Conservation (phyloP, 1,140 invertebrate genomes). For the Zaprionus tsacasi region DNA sequence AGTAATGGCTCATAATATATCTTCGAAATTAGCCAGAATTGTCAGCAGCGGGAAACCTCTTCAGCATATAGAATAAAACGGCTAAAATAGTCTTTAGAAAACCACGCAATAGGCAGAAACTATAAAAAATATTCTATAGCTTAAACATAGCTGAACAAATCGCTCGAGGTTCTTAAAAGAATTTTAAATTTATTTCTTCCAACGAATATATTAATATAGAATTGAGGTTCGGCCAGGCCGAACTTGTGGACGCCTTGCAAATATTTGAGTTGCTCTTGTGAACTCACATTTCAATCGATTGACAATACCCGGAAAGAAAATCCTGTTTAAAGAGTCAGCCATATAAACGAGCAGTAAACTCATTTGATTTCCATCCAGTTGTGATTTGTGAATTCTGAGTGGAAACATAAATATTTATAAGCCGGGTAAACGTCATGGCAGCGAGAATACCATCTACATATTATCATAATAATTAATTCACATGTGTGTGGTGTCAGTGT, state of each 20-base stretch:
- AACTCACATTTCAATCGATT: constrained; percentile 15
- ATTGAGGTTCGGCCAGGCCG: constrained; percentile 53
- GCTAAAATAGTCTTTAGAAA: background rate
- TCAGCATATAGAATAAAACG: background rate
- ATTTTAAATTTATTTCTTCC: constrained; percentile 7
- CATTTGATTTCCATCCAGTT: constrained; percentile 57
- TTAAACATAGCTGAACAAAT: background rate
- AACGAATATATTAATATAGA: constrained; percentile 12
- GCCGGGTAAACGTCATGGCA: constrained; percentile 24
- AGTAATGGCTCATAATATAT: background rate
- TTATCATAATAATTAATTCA: constrained; percentile 1
- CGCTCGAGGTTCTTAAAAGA: constrained; percentile 3
- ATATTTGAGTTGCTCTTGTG: constrained; percentile 35
- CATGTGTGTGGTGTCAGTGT: background rate
- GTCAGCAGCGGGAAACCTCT: background rate
- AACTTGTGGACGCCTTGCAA: constrained; percentile 55
- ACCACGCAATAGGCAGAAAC: background rate
- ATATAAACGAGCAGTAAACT: no score
- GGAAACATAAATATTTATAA: constrained; percentile 73
- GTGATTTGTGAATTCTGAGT: constrained; percentile 61
- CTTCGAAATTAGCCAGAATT: background rate
- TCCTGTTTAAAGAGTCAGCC: constrained; percentile 15
- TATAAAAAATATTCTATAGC: background rate
- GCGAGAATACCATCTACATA: background rate
- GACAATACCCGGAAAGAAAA: constrained; percentile 59